Evolutionary conservation across 2,888 invertebrate species (phyloP), one percentile per base, ranked within the genome.

Genomic region (Pandemis heparana): DNA sequence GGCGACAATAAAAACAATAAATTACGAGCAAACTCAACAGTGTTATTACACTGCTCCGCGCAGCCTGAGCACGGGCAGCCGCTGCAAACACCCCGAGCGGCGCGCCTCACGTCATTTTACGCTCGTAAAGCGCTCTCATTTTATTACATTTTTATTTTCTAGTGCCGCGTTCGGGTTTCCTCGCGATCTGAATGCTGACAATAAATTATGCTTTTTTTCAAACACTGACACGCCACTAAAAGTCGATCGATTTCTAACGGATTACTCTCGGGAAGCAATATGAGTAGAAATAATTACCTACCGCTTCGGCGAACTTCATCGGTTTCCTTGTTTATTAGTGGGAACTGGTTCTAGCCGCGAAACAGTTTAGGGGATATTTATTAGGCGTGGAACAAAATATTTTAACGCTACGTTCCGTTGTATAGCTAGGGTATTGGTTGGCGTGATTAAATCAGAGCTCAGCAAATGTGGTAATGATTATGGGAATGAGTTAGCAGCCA

Each of bases 201-300:
- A 94, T 94, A 94, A 94, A 94, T 94, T 94, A 93, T 92, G 85
- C 85, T 90, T 92, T 92, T 48, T 94, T 92, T 92, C 88, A 91
- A 94, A 92, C 89, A 88, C 92, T 94, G 94, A 94, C 94, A 94
- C 92, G 94, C 87, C 90, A 92, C 91, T 94, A 94, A 94, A 94
- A 91, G 85, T 87, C 90, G 92, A 94, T 94, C 92, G 94, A 94
- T 94, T 94, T 92, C 94, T 92, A 94, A 94, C 94, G 94, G 93
- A 94, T 94, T 92, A 90, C 91, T 88, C 87, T 86, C 88, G 86
- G 87, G 89, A 91, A 91, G 90, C 91, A 89, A 91, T 91, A 89
- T 88, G 92, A 91, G 90, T 80, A 84, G 87, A 83, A 88, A 89
- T 93, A 92, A 94, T 93, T 89, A 90, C 87, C 83, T 84, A 83